Percentiles rank a stretch among this genome's conserved stretches.
Conservation (phyloP, 1,140 invertebrate species). For the Schmidtea mediterranea region DNA sequence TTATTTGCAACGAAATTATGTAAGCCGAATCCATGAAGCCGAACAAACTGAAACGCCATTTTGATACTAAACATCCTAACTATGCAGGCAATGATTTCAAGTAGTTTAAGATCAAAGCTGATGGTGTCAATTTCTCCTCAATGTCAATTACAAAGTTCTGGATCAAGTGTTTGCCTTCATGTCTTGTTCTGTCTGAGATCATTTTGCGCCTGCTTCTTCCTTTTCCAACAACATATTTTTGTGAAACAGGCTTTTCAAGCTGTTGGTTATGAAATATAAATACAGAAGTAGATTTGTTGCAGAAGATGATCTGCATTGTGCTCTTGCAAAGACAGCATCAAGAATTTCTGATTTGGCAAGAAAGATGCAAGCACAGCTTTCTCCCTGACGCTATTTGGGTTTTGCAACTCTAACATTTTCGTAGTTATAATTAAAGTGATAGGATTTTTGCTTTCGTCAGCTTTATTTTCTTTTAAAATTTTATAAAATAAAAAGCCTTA, state of each 20-base stretch:
- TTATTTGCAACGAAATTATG: no score
- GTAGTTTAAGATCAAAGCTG: no score
- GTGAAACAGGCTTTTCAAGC: conserved; percentile 9
- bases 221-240: conserved; percentile 9
- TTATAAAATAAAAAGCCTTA: no score
- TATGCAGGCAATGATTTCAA: no score
- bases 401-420: no score
- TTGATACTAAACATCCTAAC: no score
- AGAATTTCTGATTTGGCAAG: conserved; percentile 8
- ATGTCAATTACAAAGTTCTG: conserved; percentile 6
- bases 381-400: not conserved
- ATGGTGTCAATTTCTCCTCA: conserved; percentile 6
- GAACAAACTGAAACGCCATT: no score
- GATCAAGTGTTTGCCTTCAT: conserved; percentile 9
- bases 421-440: no score
- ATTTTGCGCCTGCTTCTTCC: conserved; percentile 9
- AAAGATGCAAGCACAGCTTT: conserved; percentile 5
- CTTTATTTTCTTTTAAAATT: no score
- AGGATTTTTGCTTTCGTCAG: no score
- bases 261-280: conserved; percentile 10
- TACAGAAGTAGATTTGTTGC: conserved; percentile 8
- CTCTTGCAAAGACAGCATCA: conserved; percentile 7
- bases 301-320: conserved; percentile 7
- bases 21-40: no score
- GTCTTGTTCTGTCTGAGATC: conserved; percentile 8